Evolutionary conservation across 2,797 vertebrate species (phyloP).

Genomic region (Poeciliopsis turneri): DNA sequence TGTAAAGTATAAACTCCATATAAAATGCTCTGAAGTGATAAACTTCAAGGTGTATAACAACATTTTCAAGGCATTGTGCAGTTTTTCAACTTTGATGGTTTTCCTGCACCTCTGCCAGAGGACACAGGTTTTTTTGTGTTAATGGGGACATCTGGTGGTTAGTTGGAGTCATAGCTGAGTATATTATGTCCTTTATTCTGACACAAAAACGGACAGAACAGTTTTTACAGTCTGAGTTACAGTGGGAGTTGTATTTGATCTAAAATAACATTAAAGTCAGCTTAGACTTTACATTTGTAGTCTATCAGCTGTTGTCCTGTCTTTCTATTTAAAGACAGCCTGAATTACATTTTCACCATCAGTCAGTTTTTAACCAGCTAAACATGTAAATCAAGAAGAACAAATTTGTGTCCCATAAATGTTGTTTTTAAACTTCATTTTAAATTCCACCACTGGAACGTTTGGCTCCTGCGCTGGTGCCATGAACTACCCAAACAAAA

Average conservation of each 20-base stretch:
- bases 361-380: conserved; percentile 4
- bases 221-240: not conserved
- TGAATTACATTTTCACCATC: not conserved
- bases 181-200: not conserved
- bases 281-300: not conserved
- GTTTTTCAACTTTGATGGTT: not conserved
- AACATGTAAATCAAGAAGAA: conserved; percentile 5
- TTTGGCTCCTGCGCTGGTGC: conserved; percentile 34
- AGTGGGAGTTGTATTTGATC: not conserved
- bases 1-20: not conserved
- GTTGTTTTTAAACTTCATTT: conserved; percentile 13
- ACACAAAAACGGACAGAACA: not conserved
- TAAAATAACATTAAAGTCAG: not conserved
- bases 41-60: not conserved
- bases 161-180: conserved; percentile 4
- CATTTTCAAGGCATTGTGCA: not conserved
- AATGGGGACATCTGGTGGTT: conserved; percentile 46
- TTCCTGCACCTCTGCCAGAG: not conserved
- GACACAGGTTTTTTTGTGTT: not conserved
- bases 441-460: conserved; percentile 46
- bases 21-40: not conserved
- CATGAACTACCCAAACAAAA: conserved; percentile 58
- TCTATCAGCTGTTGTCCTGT: not conserved
- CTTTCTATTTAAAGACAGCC: not conserved
- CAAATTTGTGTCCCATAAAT: conserved; percentile 13